Evolutionary conservation across 1,140 invertebrate species (phyloP), one percentile per base, ranked within the genome.

Genomic region (Apis laboriosa): DNA sequence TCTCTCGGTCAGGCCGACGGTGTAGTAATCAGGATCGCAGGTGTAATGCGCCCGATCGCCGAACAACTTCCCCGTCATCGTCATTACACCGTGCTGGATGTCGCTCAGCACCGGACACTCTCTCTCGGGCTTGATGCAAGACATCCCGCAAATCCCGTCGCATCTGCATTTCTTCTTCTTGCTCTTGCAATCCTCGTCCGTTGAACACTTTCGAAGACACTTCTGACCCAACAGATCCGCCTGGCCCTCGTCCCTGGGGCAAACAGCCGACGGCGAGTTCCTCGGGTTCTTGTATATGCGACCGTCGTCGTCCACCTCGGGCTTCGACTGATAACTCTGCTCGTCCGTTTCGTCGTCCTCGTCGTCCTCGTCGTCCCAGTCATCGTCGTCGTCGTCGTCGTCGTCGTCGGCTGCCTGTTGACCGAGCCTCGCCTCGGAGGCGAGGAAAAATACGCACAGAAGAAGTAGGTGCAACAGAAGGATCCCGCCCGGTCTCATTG

Each of bases 161-260:
- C 99, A 99, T 68, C 99, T 95, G 92, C 99, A 99, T 91, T 98
- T 97, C 94, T 99, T 99, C 94, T 98, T 98, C 93, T 98, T 97
- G 91, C 98, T 99, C 93, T 99, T 99, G 94, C 99, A 99, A 91
- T 99, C 98, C 90, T 98, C 97, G 91, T 99, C 98, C 0, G 97
- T 97, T 0, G 96, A 98, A 92, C 99, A 99, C 92, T 99, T 98
- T 83, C 98, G 96, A 67, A 99, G 95, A 94, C 99, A 99, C 90
- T 97, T 97, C 87, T 98, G 97, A 7, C 97, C 97, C 83, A 95
- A 85, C 15, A 93, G 84, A 9, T 88, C 84, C 2, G 96, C 96
- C 85, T 96, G 96, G 83, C 95, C 96, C 91, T 98, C 97, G 90
- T 98, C 97, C 9, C 97, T 92, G 0, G 97, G 97, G 91, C 97